Evolutionary conservation across 37 sponge, comb jelly and placozoan genomes (phyloP), one percentile per base, ranked within the genome.

Genomic region (Crambe crambe): DNA sequence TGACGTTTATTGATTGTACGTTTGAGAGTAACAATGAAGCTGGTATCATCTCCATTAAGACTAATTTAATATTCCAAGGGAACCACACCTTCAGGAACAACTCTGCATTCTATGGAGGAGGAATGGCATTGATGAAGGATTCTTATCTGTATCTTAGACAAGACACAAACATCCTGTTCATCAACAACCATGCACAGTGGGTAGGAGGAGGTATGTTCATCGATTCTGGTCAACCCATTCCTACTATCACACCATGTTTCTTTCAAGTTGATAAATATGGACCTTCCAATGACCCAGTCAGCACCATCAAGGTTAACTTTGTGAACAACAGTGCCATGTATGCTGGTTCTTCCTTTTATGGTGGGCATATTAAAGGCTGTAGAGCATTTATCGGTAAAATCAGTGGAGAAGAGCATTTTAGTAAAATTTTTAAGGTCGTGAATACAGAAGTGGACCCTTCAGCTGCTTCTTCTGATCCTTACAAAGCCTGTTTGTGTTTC

Each of bases 101-200:
- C 34, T 9, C 9, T 32, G 67, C 35, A 8, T 20, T 2, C 36
- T 66, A 3, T 2, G 67, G 67, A 3, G 35, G 35, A 29, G 67
- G 34, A 34, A 30, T 66, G 27, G 2, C 67, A 66, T 27, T 66
- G 2, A 20, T 66, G 20, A 31, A 20, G 34, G 27, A 66, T 27
- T 66, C 67, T 8, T 66, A 32, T 4, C 20, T 66, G 67, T 66
- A 66, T 66, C 67, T 66, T 20, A 66, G 18, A 31, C 67, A 29
- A 2, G 17, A 66, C 30, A 66, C 67, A 2, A 66, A 66, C 2
- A 29, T 66, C 1, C 27, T 25, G 67, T 66, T 66, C 36, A 31
- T 27, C 34, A 31, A 66, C 67, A 66, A 66, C 34, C 67, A 66
- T 66, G 67, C 67, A 66, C 67, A 27, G 34, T 29, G 20, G 18